These are phyloP conservation scores for Calliphora vomitoria DNA, from an alignment of 2,888 invertebrate genomes.

Conservation along the genomic window DNA sequence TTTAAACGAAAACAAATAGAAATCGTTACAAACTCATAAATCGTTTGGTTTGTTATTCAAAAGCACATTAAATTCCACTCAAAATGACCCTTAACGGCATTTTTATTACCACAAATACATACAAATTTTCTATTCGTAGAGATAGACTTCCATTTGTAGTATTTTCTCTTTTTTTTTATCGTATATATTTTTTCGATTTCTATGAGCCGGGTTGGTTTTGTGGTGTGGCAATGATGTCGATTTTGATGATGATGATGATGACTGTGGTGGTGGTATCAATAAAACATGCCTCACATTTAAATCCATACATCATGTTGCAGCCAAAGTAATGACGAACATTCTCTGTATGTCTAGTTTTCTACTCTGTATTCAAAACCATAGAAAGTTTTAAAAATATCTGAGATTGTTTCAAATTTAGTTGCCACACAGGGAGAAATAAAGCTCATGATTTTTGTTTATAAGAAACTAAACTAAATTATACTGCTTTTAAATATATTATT, in stretches of 20 bases:
- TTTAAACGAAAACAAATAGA: conserved; percentile 61
- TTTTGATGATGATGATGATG: conserved; percentile 16
- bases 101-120: conserved; percentile 65
- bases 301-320: conserved; percentile 61
- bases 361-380: conserved; percentile 18
- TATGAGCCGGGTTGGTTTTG: conserved; percentile 17
- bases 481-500: too few species aligned
- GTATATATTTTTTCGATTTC: conserved; percentile 11
- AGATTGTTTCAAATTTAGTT: conserved; percentile 24
- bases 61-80: conserved; percentile 73
- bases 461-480: too few species aligned
- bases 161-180: neutral
- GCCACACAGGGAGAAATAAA: conserved; percentile 14
- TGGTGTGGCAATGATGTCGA: neutral
- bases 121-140: conserved; percentile 26
- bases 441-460: too few species aligned
- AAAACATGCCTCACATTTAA: conserved; percentile 63
- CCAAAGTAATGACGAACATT: conserved; percentile 37
- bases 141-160: conserved; percentile 17
- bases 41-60: conserved; percentile 70
- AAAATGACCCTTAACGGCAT: conserved; percentile 70
- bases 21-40: conserved; percentile 74
- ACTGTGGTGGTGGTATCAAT: conserved; percentile 41
- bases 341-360: neutral
- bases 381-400: conserved; percentile 15